Percentiles rank a stretch among this genome's conserved stretches.
Evolutionary conservation across 2,888 invertebrate species (phyloP).

Genomic region (Drosophila mimica): DNA sequence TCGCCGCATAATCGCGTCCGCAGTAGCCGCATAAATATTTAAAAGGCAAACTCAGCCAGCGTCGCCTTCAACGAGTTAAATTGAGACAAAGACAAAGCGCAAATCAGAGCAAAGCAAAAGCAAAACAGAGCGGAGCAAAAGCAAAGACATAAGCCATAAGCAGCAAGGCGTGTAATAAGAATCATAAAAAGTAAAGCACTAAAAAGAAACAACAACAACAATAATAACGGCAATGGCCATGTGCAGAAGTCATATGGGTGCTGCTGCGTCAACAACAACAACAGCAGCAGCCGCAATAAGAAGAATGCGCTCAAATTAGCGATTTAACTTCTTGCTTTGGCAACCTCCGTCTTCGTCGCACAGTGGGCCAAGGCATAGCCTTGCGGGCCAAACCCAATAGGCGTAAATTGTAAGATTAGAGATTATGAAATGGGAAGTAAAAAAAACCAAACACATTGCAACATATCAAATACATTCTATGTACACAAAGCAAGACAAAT

Average conservation of each 20-base stretch:
- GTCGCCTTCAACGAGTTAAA: conserved; percentile 34
- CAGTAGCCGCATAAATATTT: conserved; percentile 58
- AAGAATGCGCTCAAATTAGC: conserved; percentile 46
- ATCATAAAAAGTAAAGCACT: conserved; percentile 57
- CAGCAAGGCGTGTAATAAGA: conserved; percentile 71
- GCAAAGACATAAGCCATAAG: conserved; percentile 48
- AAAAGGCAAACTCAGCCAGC: conserved; percentile 42
- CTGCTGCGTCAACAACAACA: conserved; percentile 24
- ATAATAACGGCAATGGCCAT: conserved; percentile 33
- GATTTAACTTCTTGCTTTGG: conserved; percentile 49
- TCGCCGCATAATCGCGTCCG: conserved; percentile 26
- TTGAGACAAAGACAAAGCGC: conserved; percentile 28
- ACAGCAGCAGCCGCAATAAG: conserved; percentile 2
- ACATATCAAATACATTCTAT: conserved; percentile 3
- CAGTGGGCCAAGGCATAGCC: conserved; percentile 64
- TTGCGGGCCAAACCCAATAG: conserved; percentile 34
- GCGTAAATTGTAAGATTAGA: conserved; percentile 22
- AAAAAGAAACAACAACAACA: conserved; percentile 22
- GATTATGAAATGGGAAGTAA: conserved; percentile 50
- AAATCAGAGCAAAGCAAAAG: conserved; percentile 36
- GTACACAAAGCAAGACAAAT: conserved; percentile 39
- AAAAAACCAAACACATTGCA: conserved; percentile 6
- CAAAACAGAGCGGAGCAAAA: conserved; percentile 39
- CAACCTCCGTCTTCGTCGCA: conserved; percentile 40
- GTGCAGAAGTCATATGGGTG: conserved; percentile 58